A percentile compares a stretch with the other conserved stretches of the same genome.
Conservation (phyloP, 2,888 invertebrate species). For the Baronia brevicornis region DNA sequence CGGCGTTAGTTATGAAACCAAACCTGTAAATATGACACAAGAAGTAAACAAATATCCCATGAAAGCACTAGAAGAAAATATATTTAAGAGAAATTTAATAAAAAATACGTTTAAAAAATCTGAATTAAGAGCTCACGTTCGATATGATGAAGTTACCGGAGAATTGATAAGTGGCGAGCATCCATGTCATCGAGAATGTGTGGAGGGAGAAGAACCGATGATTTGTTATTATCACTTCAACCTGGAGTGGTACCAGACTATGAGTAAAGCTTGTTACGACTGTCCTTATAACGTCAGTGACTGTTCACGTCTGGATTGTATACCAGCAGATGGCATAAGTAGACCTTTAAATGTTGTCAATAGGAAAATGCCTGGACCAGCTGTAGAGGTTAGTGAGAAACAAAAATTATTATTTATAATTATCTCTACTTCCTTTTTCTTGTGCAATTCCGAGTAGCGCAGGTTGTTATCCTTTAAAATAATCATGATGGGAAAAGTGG, state of each 20-base stretch:
- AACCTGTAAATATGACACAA: constrained; percentile 25
- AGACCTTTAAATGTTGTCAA: constrained; percentile 87
- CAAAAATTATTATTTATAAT: neutral
- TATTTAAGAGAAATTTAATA: constrained; percentile 21
- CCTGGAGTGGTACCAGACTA: constrained; percentile 89
- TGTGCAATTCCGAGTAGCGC: no score
- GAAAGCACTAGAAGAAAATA: constrained; percentile 28
- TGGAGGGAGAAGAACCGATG: constrained; percentile 76
- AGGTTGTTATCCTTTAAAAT: neutral
- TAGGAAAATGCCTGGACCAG: constrained; percentile 90
- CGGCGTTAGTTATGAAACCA: constrained; percentile 32
- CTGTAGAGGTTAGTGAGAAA: constrained; percentile 81
- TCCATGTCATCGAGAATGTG: constrained; percentile 81
- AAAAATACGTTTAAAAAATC: constrained; percentile 36
- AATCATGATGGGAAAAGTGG: neutral
- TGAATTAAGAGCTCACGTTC: constrained; percentile 45
- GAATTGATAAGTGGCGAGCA: constrained; percentile 58
- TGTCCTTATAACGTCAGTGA: constrained; percentile 86
- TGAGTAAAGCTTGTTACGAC: constrained; percentile 91
- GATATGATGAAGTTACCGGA: constrained; percentile 63
- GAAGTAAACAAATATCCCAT: constrained; percentile 4
- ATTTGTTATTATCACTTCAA: constrained; percentile 82
- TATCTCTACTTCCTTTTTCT: neutral
- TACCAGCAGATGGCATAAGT: constrained; percentile 87
- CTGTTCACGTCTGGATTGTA: constrained; percentile 86